phyloP scores from a whole-genome alignment of 1,140 invertebrate genomes.

The Solenopsis invicta region DNA sequence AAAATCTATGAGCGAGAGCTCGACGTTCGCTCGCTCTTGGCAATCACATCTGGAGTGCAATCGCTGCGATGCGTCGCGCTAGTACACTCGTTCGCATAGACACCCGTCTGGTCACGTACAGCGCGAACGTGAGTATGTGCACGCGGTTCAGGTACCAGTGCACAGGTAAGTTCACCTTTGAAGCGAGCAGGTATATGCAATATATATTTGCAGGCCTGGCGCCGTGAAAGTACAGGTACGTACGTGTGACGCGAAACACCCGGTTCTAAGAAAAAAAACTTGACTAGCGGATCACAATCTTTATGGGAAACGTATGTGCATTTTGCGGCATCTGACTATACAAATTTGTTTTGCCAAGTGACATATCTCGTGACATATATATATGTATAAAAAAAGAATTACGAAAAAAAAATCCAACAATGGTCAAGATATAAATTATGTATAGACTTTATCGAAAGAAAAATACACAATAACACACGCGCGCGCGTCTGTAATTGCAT shows the following conservation, averaged over 20 bases:
- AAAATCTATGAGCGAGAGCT: constrained; percentile 14
- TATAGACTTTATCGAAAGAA: not conserved
- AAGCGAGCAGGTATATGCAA: constrained; percentile 62
- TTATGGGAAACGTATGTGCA: not conserved
- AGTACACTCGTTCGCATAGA: not conserved
- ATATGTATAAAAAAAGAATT: not conserved
- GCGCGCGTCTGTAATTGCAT: not conserved
- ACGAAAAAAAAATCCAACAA: not conserved
- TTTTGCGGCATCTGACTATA: not conserved
- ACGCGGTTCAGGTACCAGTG: constrained; percentile 38
- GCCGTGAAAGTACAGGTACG: constrained; percentile 59
- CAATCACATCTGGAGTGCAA: not conserved
- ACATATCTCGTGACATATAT: no score
- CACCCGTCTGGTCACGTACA: not conserved
- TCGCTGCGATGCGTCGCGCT: constrained; percentile 11
- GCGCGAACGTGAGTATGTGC: not conserved
- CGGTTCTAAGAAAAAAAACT: not conserved
- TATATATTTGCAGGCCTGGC: constrained; percentile 55
- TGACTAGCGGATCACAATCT: not conserved
- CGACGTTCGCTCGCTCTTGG: constrained; percentile 5
- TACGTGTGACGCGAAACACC: constrained; percentile 30
- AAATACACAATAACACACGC: not conserved
- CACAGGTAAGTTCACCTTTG: constrained; percentile 62
- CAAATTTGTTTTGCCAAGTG: not conserved
- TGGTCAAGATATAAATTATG: not conserved